Evolutionary conservation across 2,113 vertebrate genomes (phyloP), one percentile per base, ranked within the genome.

Genomic region (Phrynocephalus versicolor): DNA sequence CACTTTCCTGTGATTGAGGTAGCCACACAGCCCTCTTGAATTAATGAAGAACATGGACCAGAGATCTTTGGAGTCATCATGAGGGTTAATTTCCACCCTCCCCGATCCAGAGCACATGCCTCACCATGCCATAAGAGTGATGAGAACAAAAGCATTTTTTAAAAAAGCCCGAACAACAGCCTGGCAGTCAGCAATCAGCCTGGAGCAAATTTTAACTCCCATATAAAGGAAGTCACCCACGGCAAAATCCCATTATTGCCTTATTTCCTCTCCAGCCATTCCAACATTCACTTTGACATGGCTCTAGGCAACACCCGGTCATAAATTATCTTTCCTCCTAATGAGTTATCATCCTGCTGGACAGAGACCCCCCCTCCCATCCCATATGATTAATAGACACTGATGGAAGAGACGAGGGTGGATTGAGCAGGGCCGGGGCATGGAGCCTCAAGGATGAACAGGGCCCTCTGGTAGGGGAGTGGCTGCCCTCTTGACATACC

Each of bases 291-390:
- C 75, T 92, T 90, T 87, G 76, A 27, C 90, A 92, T 85, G 88
- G 85, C 83, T 91, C 89, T 93, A 93, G 92, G 94, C 94, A 95
- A 93, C 88, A 93, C 86, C 93, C 87, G 79, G 88, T 92, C 79
- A 35, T n/a, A 81, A 92, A 88, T 71, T 90, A 83, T 91, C 88
- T 93, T 91, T 92, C 77, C 79, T 91, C 85, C 78, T 62, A 71
- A 88, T 57, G 64, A 88, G 71, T 25, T 85, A 82, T 78, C 79
- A 2, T 73, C 72, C 73, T 71, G 72, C 41, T 33, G 45, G 45
- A 51, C 5, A 51, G 45, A 12, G 21, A 57, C 37, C 55, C 0
- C n/a, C n/a, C n/a, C n/a, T n/a, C n/a, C n/a, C n/a, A n/a, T n/a
- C n/a, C n/a, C 1, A 9, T 41, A 55, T 71, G 69, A 67, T 57